A percentile compares a stretch with the other conserved stretches of the same genome.
phyloP scores from a whole-genome alignment of 2,888 invertebrate species.

The Agrochola lota region DNA sequence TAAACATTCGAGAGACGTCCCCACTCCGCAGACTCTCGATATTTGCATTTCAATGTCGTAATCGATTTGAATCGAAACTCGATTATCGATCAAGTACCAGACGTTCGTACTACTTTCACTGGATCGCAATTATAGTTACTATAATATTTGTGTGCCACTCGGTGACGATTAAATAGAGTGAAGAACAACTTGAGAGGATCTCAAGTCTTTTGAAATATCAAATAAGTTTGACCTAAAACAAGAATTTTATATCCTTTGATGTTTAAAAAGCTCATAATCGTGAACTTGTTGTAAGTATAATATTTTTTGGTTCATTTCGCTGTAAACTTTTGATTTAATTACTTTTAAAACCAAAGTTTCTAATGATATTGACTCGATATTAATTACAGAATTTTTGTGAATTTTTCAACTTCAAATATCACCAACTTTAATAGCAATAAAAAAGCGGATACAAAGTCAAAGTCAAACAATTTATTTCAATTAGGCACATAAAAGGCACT shows the following conservation, averaged over 20 bases:
- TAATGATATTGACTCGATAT: background rate
- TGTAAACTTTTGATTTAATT: too few species aligned
- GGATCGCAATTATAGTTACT: constrained; percentile 57
- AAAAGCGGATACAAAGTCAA: background rate
- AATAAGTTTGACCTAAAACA: constrained; percentile 21
- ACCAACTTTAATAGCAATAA: background rate
- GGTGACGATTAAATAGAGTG: constrained; percentile 37
- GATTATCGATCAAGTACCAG: constrained; percentile 64
- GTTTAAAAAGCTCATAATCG: constrained; percentile 5
- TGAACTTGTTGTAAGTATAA: background rate
- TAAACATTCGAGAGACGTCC: constrained; percentile 67
- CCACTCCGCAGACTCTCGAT: constrained; percentile 53
- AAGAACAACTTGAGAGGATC: constrained; percentile 12
- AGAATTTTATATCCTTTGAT: constrained; percentile 24
- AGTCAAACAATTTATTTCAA: too few species aligned
- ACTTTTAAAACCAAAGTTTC: constrained; percentile 8
- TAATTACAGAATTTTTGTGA: background rate
- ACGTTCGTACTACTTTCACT: constrained; percentile 64
- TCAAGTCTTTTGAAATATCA: constrained; percentile 24
- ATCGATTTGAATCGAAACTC: constrained; percentile 67
- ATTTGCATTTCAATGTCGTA: constrained; percentile 74
- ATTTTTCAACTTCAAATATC: background rate
- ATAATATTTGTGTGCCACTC: constrained; percentile 59
- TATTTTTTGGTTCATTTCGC: constrained; percentile 7
- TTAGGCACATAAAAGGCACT: too few species aligned